Base-by-base conservation (phyloP, 1,140 invertebrate species). In the Pseudomyrmex cubaensis region DNA sequence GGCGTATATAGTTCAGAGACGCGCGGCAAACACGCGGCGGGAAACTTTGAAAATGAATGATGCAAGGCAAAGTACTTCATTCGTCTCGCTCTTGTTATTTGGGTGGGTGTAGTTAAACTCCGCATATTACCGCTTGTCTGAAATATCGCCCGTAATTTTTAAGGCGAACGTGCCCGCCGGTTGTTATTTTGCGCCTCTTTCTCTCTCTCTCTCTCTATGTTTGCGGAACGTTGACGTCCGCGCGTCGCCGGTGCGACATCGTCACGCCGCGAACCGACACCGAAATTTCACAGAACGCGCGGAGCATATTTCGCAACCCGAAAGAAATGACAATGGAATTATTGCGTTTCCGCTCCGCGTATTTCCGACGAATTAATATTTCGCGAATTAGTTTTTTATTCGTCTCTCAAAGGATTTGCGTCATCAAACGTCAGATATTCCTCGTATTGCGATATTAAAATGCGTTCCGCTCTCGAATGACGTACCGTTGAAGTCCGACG, bases 61-160 rank as follows among this genome's bases (percentile, higher is more conserved):
- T 91, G 90, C 89, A 91, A 90, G 90, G 91, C 90, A 91, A 92
- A 92, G 91, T 91, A 92, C 90, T 91, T 89, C 91, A 92, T 92
- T 91, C 90, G 86, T 92, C 91, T 92, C 91, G 90, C 90, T 91
- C 91, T 89, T 91, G 91, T 92, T 92, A 91, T 91, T 92, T 89
- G 91, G 35, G 90, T 91, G 83, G 90, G 84, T 89, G 89, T 90
- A 91, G 90, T 91, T 91, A 91, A 92, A 92, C 90, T 91, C 86
- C 66, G 89, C 87, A 86, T 90, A 90, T 92, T 91, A 92, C 90
- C 87, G 84, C 78, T 7, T 35, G 76, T 69, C 88, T 92, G 87
- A 92, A 92, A 92, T 92, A 92, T 91, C 73, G 84, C 78, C 57
- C n/a, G 90, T 86, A 86, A 92, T 92, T 90, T 90, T 92, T 91